phyloP scores from a whole-genome alignment of 2,888 invertebrate species.

The Drosophila parthenogenetica region DNA sequence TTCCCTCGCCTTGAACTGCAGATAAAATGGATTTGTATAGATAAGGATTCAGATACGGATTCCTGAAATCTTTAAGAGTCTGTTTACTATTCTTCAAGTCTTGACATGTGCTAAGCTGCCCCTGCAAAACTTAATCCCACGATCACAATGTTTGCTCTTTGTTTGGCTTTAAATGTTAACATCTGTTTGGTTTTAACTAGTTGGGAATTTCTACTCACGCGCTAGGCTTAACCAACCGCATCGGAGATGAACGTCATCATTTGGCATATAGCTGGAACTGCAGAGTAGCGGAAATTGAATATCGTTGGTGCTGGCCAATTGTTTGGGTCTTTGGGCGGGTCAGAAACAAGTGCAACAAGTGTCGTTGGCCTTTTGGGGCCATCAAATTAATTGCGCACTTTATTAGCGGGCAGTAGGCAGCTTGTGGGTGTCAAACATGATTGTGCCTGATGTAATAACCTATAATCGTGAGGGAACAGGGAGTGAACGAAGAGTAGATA shows the following conservation, averaged over 20 bases:
- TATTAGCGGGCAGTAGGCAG: constrained; percentile 14
- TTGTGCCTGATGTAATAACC: constrained; percentile 57
- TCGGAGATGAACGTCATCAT: constrained; percentile 1
- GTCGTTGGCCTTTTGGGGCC: constrained; percentile 70
- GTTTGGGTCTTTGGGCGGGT: background rate
- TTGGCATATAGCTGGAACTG: constrained; percentile 14
- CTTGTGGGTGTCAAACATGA: constrained; percentile 37
- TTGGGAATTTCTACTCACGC: constrained; percentile 8
- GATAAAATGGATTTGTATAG: constrained; percentile 18
- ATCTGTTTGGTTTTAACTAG: constrained; percentile 17
- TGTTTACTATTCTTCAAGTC: background rate
- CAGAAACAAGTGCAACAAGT: constrained; percentile 56
- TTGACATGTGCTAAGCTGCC: background rate
- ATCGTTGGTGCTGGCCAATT: constrained; percentile 5
- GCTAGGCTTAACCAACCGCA: constrained; percentile 14
- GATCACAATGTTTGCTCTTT: background rate
- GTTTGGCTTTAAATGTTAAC: background rate
- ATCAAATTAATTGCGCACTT: constrained; percentile 56
- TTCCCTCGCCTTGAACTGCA: background rate
- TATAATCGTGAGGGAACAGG: background rate
- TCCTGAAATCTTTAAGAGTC: constrained; percentile 7
- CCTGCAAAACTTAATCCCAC: constrained; percentile 3
- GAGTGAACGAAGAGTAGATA: background rate
- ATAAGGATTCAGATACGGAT: constrained; percentile 13
- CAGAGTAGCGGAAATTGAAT: background rate